Conservation (phyloP, 2,888 invertebrate genomes). For the Caenorhabditis sp. region DNA sequence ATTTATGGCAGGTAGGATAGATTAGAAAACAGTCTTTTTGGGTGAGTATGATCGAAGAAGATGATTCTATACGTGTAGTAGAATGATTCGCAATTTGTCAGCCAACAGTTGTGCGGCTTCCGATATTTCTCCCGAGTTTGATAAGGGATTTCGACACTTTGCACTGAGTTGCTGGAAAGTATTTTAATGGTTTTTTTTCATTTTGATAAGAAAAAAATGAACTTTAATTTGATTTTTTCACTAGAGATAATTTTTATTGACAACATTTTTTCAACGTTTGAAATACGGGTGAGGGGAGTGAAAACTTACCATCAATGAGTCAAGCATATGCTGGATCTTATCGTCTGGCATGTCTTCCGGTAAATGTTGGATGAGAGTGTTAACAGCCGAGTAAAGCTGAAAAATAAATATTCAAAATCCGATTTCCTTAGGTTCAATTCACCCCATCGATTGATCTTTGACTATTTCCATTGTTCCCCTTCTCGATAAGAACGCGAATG, state of each 20-base stretch:
- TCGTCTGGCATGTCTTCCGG: neutral
- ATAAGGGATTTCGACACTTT: constrained; percentile 31
- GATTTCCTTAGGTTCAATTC: neutral
- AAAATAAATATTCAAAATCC: neutral
- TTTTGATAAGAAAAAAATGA: no score
- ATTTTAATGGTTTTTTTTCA: neutral
- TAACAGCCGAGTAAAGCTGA: neutral
- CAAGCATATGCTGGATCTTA: neutral
- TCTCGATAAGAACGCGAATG: constrained; percentile 24
- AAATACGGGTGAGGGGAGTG: no score
- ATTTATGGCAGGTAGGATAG: neutral
- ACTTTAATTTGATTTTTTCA: no score
- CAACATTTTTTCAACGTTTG: no score
- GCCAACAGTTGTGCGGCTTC: constrained; percentile 29
- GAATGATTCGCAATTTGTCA: constrained; percentile 18
- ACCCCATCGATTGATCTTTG: neutral
- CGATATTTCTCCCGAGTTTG: constrained; percentile 15
- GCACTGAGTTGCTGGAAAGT: constrained; percentile 33
- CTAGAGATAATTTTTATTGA: neutral
- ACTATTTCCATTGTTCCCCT: constrained; percentile 29
- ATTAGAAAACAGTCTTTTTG: neutral
- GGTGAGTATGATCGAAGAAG: neutral
- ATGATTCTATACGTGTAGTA: neutral
- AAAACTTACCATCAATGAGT: neutral
- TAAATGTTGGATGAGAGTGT: neutral